Evolutionary conservation across 2,113 vertebrate species (phyloP).

Genomic region (Falco punctatus): DNA sequence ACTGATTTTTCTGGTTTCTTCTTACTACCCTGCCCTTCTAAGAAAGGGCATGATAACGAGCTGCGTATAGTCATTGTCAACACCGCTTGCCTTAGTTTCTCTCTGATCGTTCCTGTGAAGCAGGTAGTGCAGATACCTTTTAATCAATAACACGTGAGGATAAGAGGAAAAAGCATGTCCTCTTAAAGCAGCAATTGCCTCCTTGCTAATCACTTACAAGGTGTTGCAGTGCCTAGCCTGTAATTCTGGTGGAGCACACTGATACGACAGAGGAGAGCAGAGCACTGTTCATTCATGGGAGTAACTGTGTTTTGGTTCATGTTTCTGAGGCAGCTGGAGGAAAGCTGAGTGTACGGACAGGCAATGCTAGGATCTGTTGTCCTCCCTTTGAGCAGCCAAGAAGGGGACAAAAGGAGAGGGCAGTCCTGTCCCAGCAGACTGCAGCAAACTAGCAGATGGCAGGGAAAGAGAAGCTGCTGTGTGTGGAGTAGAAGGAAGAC

Average conservation of each 20-base stretch:
- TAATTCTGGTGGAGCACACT: not conserved
- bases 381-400: not conserved
- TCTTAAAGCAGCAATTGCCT: not conserved
- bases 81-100: not conserved
- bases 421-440: conserved; percentile 44
- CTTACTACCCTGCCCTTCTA: not conserved
- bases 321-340: not conserved
- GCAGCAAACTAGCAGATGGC: conserved; percentile 28
- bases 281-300: not conserved
- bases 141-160: not conserved
- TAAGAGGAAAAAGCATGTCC: not conserved
- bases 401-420: not conserved
- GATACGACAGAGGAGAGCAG: not conserved
- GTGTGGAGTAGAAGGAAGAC: not conserved
- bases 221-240: not conserved
- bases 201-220: not conserved
- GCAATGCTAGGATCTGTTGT: not conserved
- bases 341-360: not conserved
- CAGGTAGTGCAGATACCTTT: not conserved
- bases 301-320: not conserved
- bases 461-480: not conserved
- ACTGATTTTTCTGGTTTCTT: not conserved
- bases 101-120: not conserved
- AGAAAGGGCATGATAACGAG: not conserved
- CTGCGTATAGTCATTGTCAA: not conserved